Percentiles rank a stretch among this genome's conserved stretches.
Conservation (phyloP, 2,797 vertebrate genomes). For the Tapirus indicus region DNA sequence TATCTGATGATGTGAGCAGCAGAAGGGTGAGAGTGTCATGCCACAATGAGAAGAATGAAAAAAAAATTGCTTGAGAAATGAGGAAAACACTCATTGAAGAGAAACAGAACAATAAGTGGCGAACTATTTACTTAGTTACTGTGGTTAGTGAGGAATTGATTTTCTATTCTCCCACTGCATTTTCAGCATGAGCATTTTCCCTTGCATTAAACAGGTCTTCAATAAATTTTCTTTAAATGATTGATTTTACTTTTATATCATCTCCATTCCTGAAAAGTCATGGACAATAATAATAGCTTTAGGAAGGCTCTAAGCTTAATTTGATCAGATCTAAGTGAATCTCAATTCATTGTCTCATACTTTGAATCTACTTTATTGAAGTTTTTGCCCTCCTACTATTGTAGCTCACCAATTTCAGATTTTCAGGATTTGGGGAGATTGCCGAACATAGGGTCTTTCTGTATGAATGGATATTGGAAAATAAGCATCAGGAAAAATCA, state of each 20-base stretch:
- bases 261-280: background rate
- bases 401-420: background rate
- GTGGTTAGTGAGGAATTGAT: background rate
- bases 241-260: background rate
- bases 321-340: background rate
- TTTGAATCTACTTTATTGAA: background rate
- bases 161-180: background rate
- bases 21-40: background rate
- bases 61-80: background rate
- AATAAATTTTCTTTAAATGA: background rate
- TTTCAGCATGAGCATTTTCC: background rate
- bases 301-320: background rate
- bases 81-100: background rate
- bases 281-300: background rate
- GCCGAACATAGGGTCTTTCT: background rate
- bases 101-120: background rate
- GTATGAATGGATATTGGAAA: background rate
- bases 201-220: background rate
- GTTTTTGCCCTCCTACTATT: background rate
- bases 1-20: background rate
- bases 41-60: background rate
- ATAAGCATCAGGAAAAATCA: background rate
- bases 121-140: background rate
- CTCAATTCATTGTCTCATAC: background rate
- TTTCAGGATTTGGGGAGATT: background rate